Conservation (phyloP, 2,113 vertebrate genomes). For the Ophiodon elongatus region DNA sequence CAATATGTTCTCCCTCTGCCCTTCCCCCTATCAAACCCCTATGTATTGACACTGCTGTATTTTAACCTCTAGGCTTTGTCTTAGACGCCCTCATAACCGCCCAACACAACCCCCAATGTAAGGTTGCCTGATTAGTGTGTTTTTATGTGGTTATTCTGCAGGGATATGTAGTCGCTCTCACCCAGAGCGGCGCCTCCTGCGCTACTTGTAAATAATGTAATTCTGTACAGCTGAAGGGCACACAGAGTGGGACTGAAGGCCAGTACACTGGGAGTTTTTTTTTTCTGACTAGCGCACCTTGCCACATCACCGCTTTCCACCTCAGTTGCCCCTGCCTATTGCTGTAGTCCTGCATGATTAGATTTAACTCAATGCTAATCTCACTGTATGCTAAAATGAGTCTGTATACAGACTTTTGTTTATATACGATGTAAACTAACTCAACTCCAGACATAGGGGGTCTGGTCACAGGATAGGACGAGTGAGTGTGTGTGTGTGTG, state of each 20-base stretch:
- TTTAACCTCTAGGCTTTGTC: conserved; percentile 47
- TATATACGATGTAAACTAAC: conserved; percentile 77
- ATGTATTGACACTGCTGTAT: conserved; percentile 68
- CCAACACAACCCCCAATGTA: conserved; percentile 29
- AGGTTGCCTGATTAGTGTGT: conserved; percentile 73
- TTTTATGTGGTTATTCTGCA: conserved; percentile 68
- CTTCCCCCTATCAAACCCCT: neutral
- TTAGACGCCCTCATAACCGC: conserved; percentile 24
- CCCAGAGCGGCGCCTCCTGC: conserved; percentile 46
- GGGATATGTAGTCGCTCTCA: conserved; percentile 54
- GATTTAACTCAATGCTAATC: conserved; percentile 80
- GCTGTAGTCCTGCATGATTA: conserved; percentile 92
- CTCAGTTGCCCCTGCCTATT: conserved; percentile 88
- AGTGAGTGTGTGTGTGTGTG: conserved; percentile 26
- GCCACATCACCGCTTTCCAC: conserved; percentile 84
- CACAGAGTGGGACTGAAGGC: conserved; percentile 92
- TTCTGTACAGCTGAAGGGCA: conserved; percentile 89
- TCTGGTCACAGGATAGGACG: conserved; percentile 52
- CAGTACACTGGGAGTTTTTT: conserved; percentile 88
- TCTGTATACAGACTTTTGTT: conserved; percentile 81
- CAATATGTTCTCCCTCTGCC: conserved; percentile 35
- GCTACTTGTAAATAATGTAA: conserved; percentile 87
- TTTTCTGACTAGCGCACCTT: conserved; percentile 85
- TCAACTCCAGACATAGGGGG: conserved; percentile 53
- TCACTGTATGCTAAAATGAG: conserved; percentile 81